These are phyloP conservation scores for Sylvia atricapilla DNA, from an alignment of 2,113 vertebrate species.

Conservation along the genomic window DNA sequence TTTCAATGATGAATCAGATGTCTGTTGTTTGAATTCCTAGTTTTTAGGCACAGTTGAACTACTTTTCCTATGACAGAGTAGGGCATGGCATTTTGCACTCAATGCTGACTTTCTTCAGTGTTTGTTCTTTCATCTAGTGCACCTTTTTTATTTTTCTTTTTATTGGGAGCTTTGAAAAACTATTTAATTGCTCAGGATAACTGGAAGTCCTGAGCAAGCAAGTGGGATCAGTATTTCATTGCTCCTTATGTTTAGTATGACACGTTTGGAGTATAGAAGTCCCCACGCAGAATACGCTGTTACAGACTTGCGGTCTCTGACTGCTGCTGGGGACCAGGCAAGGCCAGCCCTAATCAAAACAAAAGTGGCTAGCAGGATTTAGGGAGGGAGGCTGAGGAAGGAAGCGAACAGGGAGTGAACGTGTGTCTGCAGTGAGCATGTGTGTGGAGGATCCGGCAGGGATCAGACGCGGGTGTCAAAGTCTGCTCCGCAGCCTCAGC, in stretches of 20 bases:
- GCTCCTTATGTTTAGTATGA: background rate
- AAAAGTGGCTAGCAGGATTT: conserved; percentile 40
- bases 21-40: background rate
- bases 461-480: background rate
- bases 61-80: background rate
- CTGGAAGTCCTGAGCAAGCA: background rate
- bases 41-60: background rate
- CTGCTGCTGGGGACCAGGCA: background rate
- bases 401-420: background rate
- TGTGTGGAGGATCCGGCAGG: background rate
- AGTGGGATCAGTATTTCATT: background rate
- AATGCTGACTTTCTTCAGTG: background rate
- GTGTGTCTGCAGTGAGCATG: background rate
- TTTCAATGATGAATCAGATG: background rate
- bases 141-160: background rate
- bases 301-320: background rate
- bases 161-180: background rate
- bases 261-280: background rate
- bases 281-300: background rate
- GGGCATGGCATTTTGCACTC: background rate
- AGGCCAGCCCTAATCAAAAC: conserved; percentile 17
- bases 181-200: background rate
- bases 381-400: conserved; percentile 57
- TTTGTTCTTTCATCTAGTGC: background rate
- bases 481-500: background rate